These are phyloP conservation scores for Maconellicoccus hirsutus DNA, from an alignment of 1,140 invertebrate species.

Conservation along the genomic window DNA sequence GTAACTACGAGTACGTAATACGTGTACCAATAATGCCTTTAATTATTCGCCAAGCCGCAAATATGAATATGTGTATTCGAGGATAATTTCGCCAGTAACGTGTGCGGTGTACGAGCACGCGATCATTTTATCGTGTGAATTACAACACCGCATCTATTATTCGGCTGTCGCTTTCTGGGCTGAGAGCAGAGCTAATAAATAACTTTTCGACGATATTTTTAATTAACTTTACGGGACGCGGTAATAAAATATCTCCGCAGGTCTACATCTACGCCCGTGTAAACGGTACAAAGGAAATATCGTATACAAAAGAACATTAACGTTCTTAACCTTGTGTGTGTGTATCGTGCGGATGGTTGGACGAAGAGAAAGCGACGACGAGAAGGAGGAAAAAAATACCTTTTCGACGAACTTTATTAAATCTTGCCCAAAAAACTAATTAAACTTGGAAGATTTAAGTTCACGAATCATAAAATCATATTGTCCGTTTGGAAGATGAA, in stretches of 20 bases:
- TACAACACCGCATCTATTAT: neutral
- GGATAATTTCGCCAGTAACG: neutral
- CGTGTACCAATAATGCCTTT: neutral
- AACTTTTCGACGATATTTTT: neutral
- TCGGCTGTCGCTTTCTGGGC: neutral
- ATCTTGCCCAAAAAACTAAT: neutral
- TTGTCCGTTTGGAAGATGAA: neutral
- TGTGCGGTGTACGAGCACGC: neutral
- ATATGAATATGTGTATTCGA: neutral
- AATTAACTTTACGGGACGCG: neutral
- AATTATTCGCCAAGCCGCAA: neutral
- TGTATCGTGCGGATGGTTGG: too few species aligned
- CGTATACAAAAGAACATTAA: too few species aligned
- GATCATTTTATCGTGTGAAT: neutral
- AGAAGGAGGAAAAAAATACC: neutral
- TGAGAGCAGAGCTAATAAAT: neutral
- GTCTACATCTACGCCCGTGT: neutral
- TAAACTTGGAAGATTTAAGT: neutral
- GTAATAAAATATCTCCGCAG: neutral
- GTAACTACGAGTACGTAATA: too few species aligned
- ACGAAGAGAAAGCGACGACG: neutral
- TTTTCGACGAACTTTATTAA: neutral
- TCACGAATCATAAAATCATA: neutral
- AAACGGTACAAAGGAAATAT: neutral
- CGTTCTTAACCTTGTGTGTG: too few species aligned